Conservation (phyloP, 2,888 invertebrate species). For the Leucozona laternaria region DNA sequence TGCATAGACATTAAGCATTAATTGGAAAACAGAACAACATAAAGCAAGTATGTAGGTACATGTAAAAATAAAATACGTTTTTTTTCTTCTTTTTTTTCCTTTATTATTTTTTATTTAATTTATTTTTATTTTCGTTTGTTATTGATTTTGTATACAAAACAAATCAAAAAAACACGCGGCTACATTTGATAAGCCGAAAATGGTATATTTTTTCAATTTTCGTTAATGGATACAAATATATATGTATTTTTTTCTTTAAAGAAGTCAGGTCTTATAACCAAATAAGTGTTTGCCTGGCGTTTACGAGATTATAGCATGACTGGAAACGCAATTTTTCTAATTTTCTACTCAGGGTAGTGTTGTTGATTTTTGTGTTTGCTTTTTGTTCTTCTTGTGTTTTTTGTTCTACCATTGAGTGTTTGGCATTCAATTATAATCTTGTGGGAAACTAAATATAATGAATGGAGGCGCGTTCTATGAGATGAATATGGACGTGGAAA, state of each 20-base stretch:
- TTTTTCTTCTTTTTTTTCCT: slow-evolving; percentile 13
- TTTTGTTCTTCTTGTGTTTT: slow-evolving; percentile 36
- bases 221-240: background rate
- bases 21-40: background rate
- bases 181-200: background rate
- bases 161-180: background rate
- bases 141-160: slow-evolving; percentile 4
- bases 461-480: slow-evolving; percentile 25
- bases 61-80: slow-evolving; percentile 19
- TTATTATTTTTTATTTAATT: background rate
- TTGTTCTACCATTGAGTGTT: slow-evolving; percentile 42
- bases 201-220: background rate
- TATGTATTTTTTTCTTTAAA: slow-evolving; percentile 20
- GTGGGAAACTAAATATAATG: slow-evolving; percentile 71
- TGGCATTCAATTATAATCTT: slow-evolving; percentile 74
- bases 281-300: slow-evolving; percentile 69
- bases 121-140: slow-evolving; percentile 1
- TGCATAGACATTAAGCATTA: slow-evolving; percentile 30
- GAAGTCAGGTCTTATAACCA: slow-evolving; percentile 40
- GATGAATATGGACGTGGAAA: background rate
- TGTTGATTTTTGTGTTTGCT: slow-evolving; percentile 44
- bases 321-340: slow-evolving; percentile 73
- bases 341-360: slow-evolving; percentile 68
- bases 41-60: background rate
- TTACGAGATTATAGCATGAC: slow-evolving; percentile 73